phyloP scores from a whole-genome alignment of 2,797 vertebrate species.

The Sarcophilus harrisii region DNA sequence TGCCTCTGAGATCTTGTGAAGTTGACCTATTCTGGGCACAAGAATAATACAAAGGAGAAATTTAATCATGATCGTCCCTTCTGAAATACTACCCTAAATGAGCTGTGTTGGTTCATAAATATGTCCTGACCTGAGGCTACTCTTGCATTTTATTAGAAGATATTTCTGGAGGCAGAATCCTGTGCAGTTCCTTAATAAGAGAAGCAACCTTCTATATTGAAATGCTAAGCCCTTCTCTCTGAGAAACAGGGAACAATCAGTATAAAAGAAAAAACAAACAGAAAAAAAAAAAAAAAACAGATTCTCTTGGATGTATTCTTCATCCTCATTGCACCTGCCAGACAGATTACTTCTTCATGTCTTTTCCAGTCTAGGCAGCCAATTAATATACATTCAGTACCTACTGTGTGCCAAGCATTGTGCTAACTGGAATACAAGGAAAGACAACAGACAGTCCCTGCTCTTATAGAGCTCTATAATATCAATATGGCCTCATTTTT shows the following conservation, averaged over 20 bases:
- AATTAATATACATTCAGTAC: neutral
- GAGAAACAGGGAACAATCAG: neutral
- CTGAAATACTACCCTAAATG: neutral
- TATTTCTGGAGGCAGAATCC: neutral
- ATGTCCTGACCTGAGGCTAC: neutral
- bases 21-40: neutral
- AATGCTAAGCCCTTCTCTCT: neutral
- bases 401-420: neutral
- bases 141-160: neutral
- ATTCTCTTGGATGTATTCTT: neutral
- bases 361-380: neutral
- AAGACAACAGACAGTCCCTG: neutral
- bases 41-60: neutral
- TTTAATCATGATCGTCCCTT: neutral
- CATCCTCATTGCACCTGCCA: neutral
- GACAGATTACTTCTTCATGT: neutral
- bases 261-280: no score
- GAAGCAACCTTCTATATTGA: neutral
- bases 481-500: neutral
- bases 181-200: neutral
- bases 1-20: neutral
- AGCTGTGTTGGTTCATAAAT: neutral
- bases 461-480: neutral
- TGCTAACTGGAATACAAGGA: neutral
- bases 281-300: neutral